These are phyloP conservation scores for Campoletis raptor DNA, from an alignment of 2,888 invertebrate species.

Conservation along the genomic window DNA sequence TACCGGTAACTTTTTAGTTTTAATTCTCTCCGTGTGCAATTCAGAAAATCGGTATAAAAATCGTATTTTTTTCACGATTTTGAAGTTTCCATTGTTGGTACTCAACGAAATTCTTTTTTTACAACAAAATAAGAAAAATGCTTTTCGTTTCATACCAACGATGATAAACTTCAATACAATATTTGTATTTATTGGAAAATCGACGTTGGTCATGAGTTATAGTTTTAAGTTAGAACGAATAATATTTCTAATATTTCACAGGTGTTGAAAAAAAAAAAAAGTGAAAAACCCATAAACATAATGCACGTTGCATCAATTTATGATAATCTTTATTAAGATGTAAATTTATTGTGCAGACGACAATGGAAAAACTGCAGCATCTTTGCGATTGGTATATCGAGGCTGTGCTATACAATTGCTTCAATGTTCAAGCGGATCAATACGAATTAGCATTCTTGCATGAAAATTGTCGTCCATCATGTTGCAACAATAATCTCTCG, in stretches of 20 bases:
- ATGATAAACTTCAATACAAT: neutral
- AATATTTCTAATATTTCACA: no score
- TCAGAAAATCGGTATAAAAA: no score
- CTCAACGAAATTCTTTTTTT: no score
- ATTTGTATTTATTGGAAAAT: no score
- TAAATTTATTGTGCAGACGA: constrained; percentile 70
- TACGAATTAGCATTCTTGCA: constrained; percentile 86
- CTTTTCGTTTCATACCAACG: neutral
- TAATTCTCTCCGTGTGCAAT: no score
- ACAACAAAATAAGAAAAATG: neutral
- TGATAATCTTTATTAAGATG: neutral
- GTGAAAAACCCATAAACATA: neutral
- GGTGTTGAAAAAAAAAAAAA: no score
- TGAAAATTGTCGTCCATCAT: constrained; percentile 47
- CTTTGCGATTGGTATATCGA: constrained; percentile 85
- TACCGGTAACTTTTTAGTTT: no score
- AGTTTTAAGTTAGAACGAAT: no score
- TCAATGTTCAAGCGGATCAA: constrained; percentile 83
- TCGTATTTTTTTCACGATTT: no score
- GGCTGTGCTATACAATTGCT: constrained; percentile 83
- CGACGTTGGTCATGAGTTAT: no score
- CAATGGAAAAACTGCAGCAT: constrained; percentile 80
- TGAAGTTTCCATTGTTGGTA: no score
- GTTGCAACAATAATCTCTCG: constrained; percentile 59
- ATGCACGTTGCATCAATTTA: neutral